These are phyloP conservation scores for Irena cyanogastra DNA, from an alignment of 2,113 vertebrate genomes.

Conservation along the genomic window DNA sequence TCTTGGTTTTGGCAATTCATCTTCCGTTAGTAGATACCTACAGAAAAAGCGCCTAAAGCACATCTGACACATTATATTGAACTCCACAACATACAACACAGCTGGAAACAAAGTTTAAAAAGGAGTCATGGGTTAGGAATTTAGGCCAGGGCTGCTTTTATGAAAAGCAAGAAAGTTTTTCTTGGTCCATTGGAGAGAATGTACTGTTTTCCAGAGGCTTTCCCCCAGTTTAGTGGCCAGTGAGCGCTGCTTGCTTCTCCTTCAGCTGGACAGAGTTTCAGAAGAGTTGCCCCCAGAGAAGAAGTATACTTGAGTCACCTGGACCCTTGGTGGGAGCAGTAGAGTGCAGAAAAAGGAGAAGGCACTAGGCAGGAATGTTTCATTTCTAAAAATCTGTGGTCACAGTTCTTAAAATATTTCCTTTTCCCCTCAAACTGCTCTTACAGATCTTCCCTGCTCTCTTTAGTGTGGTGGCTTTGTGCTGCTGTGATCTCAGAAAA, in stretches of 20 bases:
- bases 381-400: not conserved
- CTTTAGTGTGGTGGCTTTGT: not conserved
- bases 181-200: not conserved
- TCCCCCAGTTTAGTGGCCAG: not conserved
- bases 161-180: not conserved
- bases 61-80: not conserved
- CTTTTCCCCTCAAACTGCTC: not conserved
- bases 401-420: not conserved
- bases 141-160: not conserved
- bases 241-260: not conserved
- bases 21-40: not conserved
- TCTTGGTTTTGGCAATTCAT: not conserved
- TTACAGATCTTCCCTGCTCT: not conserved
- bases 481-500: not conserved
- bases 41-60: not conserved
- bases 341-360: not conserved
- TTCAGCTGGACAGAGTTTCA: not conserved
- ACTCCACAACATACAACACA: not conserved
- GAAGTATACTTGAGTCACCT: not conserved
- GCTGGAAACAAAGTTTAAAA: not conserved
- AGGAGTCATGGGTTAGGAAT: not conserved
- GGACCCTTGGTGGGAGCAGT: not conserved
- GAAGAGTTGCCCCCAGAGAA: not conserved
- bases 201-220: not conserved
- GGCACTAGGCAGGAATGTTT: not conserved